Evolutionary conservation across 2,113 vertebrate genomes (phyloP).

Genomic region (Martes martes): DNA sequence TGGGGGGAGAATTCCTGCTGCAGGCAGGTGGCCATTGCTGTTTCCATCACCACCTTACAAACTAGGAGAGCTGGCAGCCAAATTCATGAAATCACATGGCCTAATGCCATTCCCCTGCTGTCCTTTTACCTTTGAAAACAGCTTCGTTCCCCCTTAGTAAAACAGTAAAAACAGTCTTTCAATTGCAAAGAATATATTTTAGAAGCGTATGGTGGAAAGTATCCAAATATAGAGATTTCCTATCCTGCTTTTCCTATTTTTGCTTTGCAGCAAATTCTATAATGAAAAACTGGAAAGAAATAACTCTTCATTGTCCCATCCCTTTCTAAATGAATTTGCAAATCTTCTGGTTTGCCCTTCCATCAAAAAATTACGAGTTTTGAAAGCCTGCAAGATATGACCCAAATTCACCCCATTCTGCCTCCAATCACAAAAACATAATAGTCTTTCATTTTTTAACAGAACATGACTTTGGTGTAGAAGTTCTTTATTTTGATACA

Average conservation of each 20-base stretch:
- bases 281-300: conserved; percentile 47
- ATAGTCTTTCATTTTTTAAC: conserved; percentile 35
- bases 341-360: conserved; percentile 27
- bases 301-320: conserved; percentile 34
- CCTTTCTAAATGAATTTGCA: conserved; percentile 34
- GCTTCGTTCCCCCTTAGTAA: neutral
- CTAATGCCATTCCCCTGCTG: neutral
- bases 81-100: neutral
- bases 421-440: conserved; percentile 45
- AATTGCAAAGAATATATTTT: conserved; percentile 24
- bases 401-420: conserved; percentile 40
- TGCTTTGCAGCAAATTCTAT: conserved; percentile 49
- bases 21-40: neutral
- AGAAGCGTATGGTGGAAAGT: conserved; percentile 22
- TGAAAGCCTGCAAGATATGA: conserved; percentile 36
- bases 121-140: conserved; percentile 17
- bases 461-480: conserved; percentile 46
- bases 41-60: neutral
- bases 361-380: conserved; percentile 29
- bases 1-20: neutral
- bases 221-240: conserved; percentile 49
- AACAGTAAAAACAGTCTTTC: conserved; percentile 34
- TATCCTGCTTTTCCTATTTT: conserved; percentile 26
- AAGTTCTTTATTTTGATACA: conserved; percentile 69
- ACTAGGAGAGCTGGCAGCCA: neutral